These are phyloP conservation scores for Ptychobarbus kaznakovi DNA, from an alignment of 2,797 vertebrate species.

Conservation along the genomic window DNA sequence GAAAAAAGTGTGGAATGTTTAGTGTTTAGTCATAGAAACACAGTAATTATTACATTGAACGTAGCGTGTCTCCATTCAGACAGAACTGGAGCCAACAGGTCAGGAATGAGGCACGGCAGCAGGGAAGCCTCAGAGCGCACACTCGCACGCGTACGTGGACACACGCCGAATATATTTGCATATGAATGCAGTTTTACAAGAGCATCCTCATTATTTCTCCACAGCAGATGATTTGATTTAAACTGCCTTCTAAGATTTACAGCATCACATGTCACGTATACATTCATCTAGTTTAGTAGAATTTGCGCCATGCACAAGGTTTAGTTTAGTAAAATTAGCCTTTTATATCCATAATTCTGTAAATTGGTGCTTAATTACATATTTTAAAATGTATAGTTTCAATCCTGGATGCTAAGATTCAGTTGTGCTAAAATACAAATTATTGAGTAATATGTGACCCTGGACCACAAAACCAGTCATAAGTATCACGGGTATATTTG, in stretches of 20 bases:
- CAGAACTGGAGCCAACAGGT: slow-evolving; percentile 54
- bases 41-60: slow-evolving; percentile 19
- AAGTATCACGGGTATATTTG: too few relatives aligned
- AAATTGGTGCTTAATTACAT: background rate
- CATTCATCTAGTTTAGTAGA: slow-evolving; percentile 13
- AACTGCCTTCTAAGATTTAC: background rate
- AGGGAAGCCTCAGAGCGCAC: slow-evolving; percentile 21
- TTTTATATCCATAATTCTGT: background rate
- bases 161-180: slow-evolving; percentile 50
- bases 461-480: too few relatives aligned
- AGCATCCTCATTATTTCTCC: slow-evolving; percentile 43
- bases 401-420: background rate
- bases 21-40: slow-evolving; percentile 23
- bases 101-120: slow-evolving; percentile 43
- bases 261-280: background rate
- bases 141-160: background rate
- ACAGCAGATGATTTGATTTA: slow-evolving; percentile 27
- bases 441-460: background rate
- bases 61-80: slow-evolving; percentile 13
- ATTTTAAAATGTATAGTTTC: background rate
- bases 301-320: background rate
- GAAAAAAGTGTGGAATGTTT: background rate
- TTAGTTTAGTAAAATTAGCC: background rate
- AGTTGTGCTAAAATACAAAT: background rate
- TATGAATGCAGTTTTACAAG: slow-evolving; percentile 41